Conservation (phyloP, 2,888 invertebrate species). For the Stegophylla sp. region DNA sequence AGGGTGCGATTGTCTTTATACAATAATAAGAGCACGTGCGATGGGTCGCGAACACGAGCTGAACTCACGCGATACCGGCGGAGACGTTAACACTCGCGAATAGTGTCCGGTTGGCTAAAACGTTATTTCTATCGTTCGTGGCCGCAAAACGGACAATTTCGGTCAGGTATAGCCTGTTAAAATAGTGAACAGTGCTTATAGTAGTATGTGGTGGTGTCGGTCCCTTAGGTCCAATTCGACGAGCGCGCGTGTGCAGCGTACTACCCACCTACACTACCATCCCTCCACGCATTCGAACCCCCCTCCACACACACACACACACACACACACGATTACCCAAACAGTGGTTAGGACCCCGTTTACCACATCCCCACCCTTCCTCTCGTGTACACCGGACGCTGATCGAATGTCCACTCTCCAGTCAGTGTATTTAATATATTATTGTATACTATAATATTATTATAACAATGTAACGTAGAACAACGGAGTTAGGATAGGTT, state of each 20-base stretch:
- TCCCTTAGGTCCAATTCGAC: conserved; percentile 49
- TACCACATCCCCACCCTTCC: background rate
- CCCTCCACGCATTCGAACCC: background rate
- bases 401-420: conserved; percentile 26
- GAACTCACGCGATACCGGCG: background rate
- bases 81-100: background rate
- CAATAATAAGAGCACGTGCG: conserved; percentile 20
- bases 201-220: conserved; percentile 25
- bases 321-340: background rate
- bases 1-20: conserved; percentile 27
- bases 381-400: background rate
- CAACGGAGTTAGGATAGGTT: too few species aligned
- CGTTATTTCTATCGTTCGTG: conserved; percentile 35
- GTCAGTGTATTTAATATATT: too few species aligned
- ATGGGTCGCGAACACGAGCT: conserved; percentile 13
- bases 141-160: conserved; percentile 43
- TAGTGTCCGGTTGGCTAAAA: conserved; percentile 1
- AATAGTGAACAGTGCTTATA: conserved; percentile 32
- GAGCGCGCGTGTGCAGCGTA: background rate
- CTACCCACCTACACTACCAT: background rate
- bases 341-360: background rate
- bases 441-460: too few species aligned
- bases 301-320: too few species aligned
- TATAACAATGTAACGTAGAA: too few species aligned
- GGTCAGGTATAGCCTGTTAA: conserved; percentile 40